Base-by-base conservation (phyloP, 2,797 vertebrate genomes). In the Amblyopsis hoosieri region DNA sequence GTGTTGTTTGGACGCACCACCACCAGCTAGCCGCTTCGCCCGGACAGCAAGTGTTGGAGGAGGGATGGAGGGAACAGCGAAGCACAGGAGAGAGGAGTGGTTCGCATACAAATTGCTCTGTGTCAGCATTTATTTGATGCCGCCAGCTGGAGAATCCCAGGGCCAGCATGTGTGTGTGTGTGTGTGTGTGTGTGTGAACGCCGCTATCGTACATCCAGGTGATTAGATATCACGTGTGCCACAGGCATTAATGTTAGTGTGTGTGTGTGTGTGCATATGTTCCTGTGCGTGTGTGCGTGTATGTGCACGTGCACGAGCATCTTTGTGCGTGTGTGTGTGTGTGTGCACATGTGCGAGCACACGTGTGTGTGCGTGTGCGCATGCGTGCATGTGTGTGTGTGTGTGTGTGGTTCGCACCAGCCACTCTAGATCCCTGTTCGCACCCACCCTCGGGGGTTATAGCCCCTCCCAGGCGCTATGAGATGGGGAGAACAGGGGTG, bases 381-480 rank as follows among this genome's bases (percentile, higher is more conserved):
- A 42, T 49, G 23, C 42, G 7, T 49, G 42, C 19, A 23, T 54
- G 42, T 13, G 0, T 60, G 31, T 55, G 52, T 75, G 23, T 64
- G 12, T 54, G 6, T 45, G 57, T 64, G 15, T 14, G 1, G 60
- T 60, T 78, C 64, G 75, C 58, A n/a, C 45, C 14, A 48, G n/a
- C 47, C 54, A 57, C 69, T 62, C 19, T 2, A 51, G 72, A 59
- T 52, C 14, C 49, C 5, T 37, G 48, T 60, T 73, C 45, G 49
- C 47, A 59, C 69, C 71, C 66, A 66, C 67, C 75, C 83, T 76
- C 64, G 60, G 70, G 79, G 75, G 78, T 57, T 72, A 67, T 71
- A 70, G 75, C 78, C 64, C 65, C 79, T 84, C 75, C 76, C 75
- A 81, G 75, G 86, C 80, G 55, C 69, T 58, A 57, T 76, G 66